Base-by-base conservation (phyloP, 2,797 vertebrate genomes). In the Fistularia tabacaria region DNA sequence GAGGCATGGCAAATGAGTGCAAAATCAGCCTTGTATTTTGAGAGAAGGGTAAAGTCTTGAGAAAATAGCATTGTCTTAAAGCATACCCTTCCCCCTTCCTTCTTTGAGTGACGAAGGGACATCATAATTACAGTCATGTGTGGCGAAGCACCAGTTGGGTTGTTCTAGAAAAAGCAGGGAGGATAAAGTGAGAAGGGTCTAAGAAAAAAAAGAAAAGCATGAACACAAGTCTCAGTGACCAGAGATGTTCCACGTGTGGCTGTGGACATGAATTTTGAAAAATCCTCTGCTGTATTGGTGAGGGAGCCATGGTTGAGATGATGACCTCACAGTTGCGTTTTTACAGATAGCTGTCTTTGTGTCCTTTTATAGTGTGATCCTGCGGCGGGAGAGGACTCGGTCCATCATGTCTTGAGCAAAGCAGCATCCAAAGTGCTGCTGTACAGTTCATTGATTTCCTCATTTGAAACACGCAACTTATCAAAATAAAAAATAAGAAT, bases 141-240 rank as follows among this genome's bases (percentile, higher is more conserved):
- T 79, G 76, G 80, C 49, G 10, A 59, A 85, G 84, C 85, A 87
- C 83, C 80, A 73, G 69, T 62, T 58, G n/a, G 60, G 46, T 68
- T 54, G 56, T 71, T 58, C 54, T 12, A 57, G 57, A 49, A 54
- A 56, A 36, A 8, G 13, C n/a, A 38, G 49, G 49, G 25, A 25
- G 25, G 2, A 25, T 8, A 64, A 10, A 51, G 25, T 39, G 49
- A 38, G 36, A 15, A 10, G 46, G 11, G 25, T 25, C 25, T 25
- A 37, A 49, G 43, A 36, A 10, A 38, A 51, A 38, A 13, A 13
- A 43, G 38, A 38, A 13, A 13, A 43, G 38, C 3, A 25, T 0
- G 39, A 38, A 54, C 55, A 60, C 47, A 49, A 43, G 54, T 57
- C 46, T 60, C 41, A 49, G 42, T 13, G 15, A 46, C 39, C 51